These are phyloP conservation scores for Pelosia muscerda DNA, from an alignment of 2,888 invertebrate genomes.

Conservation along the genomic window DNA sequence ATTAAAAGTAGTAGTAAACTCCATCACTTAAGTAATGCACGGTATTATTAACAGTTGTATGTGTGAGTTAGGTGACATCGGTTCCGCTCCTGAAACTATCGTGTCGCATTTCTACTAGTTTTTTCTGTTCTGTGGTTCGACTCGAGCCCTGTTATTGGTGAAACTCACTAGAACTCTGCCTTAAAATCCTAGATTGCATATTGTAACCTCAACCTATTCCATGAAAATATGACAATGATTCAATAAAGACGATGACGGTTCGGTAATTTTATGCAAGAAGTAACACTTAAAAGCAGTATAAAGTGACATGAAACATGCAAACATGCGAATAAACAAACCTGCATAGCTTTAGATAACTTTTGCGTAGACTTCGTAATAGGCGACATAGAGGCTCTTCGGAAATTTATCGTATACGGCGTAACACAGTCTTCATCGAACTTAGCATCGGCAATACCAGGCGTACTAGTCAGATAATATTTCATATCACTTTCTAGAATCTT, in stretches of 20 bases:
- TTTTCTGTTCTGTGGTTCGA: too few relatives aligned
- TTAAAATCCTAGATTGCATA: neutral
- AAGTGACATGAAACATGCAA: slow-evolving; percentile 43
- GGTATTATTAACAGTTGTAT: too few relatives aligned
- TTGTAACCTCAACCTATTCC: neutral
- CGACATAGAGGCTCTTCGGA: slow-evolving; percentile 93
- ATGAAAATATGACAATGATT: neutral
- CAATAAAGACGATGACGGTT: neutral
- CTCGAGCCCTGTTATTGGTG: too few relatives aligned
- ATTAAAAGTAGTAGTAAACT: too few relatives aligned
- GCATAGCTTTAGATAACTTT: slow-evolving; percentile 95
- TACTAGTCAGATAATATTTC: slow-evolving; percentile 78
- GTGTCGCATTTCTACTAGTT: too few relatives aligned
- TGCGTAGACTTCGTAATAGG: slow-evolving; percentile 96
- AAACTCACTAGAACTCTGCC: neutral
- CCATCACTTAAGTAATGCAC: too few relatives aligned
- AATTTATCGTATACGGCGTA: slow-evolving; percentile 78
- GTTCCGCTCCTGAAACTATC: too few relatives aligned
- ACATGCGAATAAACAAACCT: slow-evolving; percentile 87
- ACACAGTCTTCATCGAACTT: slow-evolving; percentile 69
- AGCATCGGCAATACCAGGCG: slow-evolving; percentile 73
- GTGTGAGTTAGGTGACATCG: too few relatives aligned
- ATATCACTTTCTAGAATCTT: slow-evolving; percentile 57
- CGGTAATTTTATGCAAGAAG: slow-evolving; percentile 4
- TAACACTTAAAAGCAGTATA: slow-evolving; percentile 33